phyloP scores from a whole-genome alignment of 2,888 invertebrate genomes.

The Tiphia femorata region DNA sequence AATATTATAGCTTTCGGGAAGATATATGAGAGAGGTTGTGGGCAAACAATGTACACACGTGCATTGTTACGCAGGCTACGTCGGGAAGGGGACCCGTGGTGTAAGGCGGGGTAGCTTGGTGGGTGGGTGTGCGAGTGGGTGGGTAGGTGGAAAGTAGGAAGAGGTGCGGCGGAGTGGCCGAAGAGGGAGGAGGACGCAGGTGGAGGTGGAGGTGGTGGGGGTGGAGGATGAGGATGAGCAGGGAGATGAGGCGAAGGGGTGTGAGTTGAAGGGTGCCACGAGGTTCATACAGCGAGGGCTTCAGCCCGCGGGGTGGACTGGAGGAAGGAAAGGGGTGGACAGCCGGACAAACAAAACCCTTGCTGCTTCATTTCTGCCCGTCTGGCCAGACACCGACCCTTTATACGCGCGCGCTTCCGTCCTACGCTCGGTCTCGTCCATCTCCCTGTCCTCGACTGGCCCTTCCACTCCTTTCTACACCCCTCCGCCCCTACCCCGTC shows the following conservation, averaged over 20 bases:
- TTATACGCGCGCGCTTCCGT: slow-evolving; percentile 54
- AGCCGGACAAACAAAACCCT: slow-evolving; percentile 69
- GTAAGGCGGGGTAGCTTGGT: slow-evolving; percentile 28
- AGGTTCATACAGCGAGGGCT: slow-evolving; percentile 44
- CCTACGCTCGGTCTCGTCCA: slow-evolving; percentile 31
- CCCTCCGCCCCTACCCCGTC: slow-evolving; percentile 1
- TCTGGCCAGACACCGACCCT: slow-evolving; percentile 67
- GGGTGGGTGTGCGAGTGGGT: slow-evolving; percentile 30
- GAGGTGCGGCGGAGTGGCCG: slow-evolving; percentile 29
- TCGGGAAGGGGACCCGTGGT: slow-evolving; percentile 19
- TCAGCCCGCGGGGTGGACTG: slow-evolving; percentile 44
- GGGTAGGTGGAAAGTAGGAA: slow-evolving; percentile 20
- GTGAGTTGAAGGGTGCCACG: slow-evolving; percentile 41
- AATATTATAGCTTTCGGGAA: slow-evolving; percentile 57
- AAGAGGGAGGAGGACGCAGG: slow-evolving; percentile 27
- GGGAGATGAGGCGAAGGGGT: slow-evolving; percentile 32
- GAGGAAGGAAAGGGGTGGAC: slow-evolving; percentile 64
- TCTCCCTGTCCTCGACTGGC: slow-evolving; percentile 28
- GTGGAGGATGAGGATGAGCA: slow-evolving; percentile 32
- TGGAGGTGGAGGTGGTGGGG: background rate
- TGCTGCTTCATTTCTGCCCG: slow-evolving; percentile 68
- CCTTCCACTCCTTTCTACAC: slow-evolving; percentile 27
- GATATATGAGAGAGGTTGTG: slow-evolving; percentile 59
- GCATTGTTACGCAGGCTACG: slow-evolving; percentile 54
- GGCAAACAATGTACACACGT: slow-evolving; percentile 60